Evolutionary conservation across 1,140 invertebrate species (phyloP), one percentile per base, ranked within the genome.

Genomic region (Lamellibrachia luymesi): DNA sequence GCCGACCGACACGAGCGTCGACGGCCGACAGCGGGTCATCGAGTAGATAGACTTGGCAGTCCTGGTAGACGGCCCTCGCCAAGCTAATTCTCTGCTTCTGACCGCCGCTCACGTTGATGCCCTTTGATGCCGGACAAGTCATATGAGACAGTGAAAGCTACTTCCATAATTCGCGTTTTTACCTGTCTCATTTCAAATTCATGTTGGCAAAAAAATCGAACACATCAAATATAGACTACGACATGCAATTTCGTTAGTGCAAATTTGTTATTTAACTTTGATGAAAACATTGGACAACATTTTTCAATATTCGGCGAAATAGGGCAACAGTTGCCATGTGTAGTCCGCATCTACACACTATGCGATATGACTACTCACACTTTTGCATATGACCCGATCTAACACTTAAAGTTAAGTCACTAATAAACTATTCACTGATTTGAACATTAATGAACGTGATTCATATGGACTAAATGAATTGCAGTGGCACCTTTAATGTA

Each of bases 21-120:
- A 96, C 94, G 56, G 96, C 96, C 52, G 94, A 94, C 22, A 96
- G 93, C n/a, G 96, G 96, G 93, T 97, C 96, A 93, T 98, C 97
- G 50, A 98, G 94, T 4, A 98, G 96, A 94, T 98, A 98, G 94
- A 98, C 97, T 94, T 98, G 97, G 13, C 97, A 92, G 93, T 96
- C 93, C 51, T 93, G 93, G 92, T 96, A 96, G 5, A 96, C 95
- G 13, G 96, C 96, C 92, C 96, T 51, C 8, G 96, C 96, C 38
- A 96, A 92, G 90, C 94, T 94, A 25, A 96, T 93, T 64, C 96
- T 92, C 92, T 96, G 96, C 92, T 96, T 96, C 93, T 96, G 96
- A 8, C 96, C 96, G 50, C 96, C 96, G 93, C 95, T 96, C 8
- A 96, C 38, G 52, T 93, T 93, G 93, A 93, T 93, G n/a, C 93